Base-by-base conservation (phyloP, 2,888 invertebrate species). In the Brenthis hecate region DNA sequence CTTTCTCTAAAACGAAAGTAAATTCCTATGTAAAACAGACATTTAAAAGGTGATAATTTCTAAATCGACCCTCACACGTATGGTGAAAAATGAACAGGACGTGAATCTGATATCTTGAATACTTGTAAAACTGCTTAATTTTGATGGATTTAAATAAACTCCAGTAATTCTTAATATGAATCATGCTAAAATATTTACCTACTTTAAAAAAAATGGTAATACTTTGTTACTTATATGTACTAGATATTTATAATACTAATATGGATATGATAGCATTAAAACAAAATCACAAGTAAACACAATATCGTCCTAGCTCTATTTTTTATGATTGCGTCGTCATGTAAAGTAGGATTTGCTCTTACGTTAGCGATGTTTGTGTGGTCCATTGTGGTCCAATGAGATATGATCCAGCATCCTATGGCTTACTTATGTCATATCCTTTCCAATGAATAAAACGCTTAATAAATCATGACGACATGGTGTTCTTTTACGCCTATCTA, bases 361-460 rank as follows among this genome's bases (percentile, higher is more conserved):
- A 75, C 75, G 76, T 80, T 80, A 79, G 75, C 74, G 68, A 71
- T 75, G 72, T 78, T 79, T 79, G 78, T 77, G 75, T 74, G 78
- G 76, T 74, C 73, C 74, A 80, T 81, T 81, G 81, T 81, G 72
- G 64, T 75, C 68, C 74, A 76, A 74, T 80, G 79, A 82, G 74
- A 79, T 83, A 83, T 75, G 78, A 71, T 65, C 71, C 75, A 73
- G 73, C 60, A 65, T 70, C 74, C 73, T 72, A 73, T 73, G 70
- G 56, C 69, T 76, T 73, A 72, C 72, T 76, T 77, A 75, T 73
- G 73, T 73, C 71, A 66, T 71, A 69, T 71, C 63, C 57, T 69
- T 68, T 23, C 66, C 66, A 28, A 43, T 67, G 56, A 69, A 74
- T 73, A 63, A 70, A 71, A 69, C 69, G 62, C 69, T 69, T 64